Base-by-base conservation (phyloP, 2,888 invertebrate genomes). In the Drosophila robusta region DNA sequence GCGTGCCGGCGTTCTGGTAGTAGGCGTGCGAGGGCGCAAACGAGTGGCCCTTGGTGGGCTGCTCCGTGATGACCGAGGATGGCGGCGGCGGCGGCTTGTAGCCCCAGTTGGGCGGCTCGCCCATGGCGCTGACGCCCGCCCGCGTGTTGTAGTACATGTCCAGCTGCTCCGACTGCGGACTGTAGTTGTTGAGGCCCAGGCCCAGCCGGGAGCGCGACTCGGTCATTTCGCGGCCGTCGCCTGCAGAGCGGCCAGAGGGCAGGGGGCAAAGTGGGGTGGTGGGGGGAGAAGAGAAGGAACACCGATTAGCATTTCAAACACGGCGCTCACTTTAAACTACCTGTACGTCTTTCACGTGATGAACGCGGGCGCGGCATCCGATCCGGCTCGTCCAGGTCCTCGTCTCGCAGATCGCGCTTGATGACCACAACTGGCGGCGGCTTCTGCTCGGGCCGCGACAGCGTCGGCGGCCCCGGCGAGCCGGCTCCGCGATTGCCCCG, bases 361-460 rank as follows among this genome's bases (percentile, higher is more conserved):
- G 92, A 92, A 79, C 92, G 87, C 86, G 92, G 92, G 75, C 91
- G 90, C 75, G 91, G 91, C 90, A 91, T 93, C 78, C 93, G 91
- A 87, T 95, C 95, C 55, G 93, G 92, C 9, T 95, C 95, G 80
- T 95, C 95, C 78, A 92, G 89, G 82, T 96, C 96, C 78, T 97
- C 97, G 85, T 97, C 97, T 66, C 97, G 94, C 80, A 97, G 94
- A 90, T 97, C 97, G 58, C 96, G 93, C 91, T 98, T 98, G 87
- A 98, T 95, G 67, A 98, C 97, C 44, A 98, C 98, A 24, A 98
- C 97, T 34, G 98, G 98, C 65, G 97, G 97, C 64, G 97, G 96
- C 90, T 97, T 97, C 92, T 95, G 95, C 89, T 97, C 97, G 62
- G 95, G 94, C 46, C 95, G 92, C 24, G 95, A 94, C 60, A 95